Evolutionary conservation across 2,113 vertebrate genomes (phyloP).

Genomic region (Hirundichthys speculiger): DNA sequence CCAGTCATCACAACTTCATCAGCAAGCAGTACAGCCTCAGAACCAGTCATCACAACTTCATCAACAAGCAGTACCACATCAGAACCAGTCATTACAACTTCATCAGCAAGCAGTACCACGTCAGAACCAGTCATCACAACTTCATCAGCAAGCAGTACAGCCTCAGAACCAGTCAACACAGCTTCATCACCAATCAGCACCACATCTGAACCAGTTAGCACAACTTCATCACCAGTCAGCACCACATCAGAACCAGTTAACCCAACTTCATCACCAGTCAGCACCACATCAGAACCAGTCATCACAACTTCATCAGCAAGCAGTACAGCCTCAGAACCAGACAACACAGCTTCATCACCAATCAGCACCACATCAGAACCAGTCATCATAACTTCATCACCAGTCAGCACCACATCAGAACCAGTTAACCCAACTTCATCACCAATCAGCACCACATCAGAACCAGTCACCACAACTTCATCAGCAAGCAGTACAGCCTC

Average conservation of each 20-base stretch:
- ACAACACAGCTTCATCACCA: not conserved
- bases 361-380: not conserved
- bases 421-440: not conserved
- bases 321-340: not conserved
- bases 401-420: not conserved
- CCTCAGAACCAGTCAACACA: not conserved
- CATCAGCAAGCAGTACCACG: no score
- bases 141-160: not conserved
- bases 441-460: no score
- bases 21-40: no score
- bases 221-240: not conserved
- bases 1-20: no score
- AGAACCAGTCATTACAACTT: no score
- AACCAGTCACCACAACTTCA: not conserved
- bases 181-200: not conserved
- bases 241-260: not conserved
- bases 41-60: not conserved
- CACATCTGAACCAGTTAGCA: not conserved
- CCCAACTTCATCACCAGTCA: not conserved
- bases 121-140: not conserved
- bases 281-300: not conserved
- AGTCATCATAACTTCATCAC: not conserved
- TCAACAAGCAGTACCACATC: rapidly evolving
- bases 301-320: not conserved
- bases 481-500: not conserved